A percentile compares a stretch with the other conserved stretches of the same genome.
Evolutionary conservation across 1,140 invertebrate species (phyloP).

Genomic region (Schlechtendalia chinensis): DNA sequence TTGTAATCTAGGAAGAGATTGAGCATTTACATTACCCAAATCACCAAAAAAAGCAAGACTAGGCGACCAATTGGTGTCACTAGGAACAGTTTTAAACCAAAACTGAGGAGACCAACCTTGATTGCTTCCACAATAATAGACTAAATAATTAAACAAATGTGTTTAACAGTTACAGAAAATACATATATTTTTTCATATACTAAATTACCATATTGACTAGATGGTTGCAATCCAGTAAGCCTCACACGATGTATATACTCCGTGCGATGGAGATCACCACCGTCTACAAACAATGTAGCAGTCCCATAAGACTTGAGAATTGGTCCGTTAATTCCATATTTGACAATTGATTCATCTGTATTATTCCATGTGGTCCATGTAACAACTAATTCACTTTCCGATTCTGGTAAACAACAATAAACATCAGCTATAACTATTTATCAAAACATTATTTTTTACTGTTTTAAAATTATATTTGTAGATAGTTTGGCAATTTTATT

Average conservation of each 20-base stretch:
- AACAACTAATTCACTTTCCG: slow-evolving; percentile 68
- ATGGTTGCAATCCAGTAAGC: slow-evolving; percentile 62
- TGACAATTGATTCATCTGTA: slow-evolving; percentile 69
- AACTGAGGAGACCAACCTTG: slow-evolving; percentile 78
- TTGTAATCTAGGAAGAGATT: slow-evolving; percentile 77
- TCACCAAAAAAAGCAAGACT: slow-evolving; percentile 82
- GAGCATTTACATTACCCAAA: slow-evolving; percentile 85
- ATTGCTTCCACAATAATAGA: slow-evolving; percentile 78
- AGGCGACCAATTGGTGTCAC: slow-evolving; percentile 71
- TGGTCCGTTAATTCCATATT: slow-evolving; percentile 70
- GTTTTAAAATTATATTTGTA: no score
- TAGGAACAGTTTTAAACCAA: slow-evolving; percentile 69
- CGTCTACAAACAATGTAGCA: slow-evolving; percentile 73
- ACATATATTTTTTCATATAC: not conserved
- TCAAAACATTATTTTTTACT: no score
- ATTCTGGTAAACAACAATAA: slow-evolving; percentile 21
- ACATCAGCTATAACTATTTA: no score
- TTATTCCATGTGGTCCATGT: slow-evolving; percentile 84
- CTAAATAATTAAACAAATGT: slow-evolving; percentile 62
- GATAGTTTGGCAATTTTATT: no score
- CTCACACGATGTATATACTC: slow-evolving; percentile 81
- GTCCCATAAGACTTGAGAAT: slow-evolving; percentile 62
- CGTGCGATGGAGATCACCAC: slow-evolving; percentile 65
- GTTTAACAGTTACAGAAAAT: not conserved
- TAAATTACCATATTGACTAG: slow-evolving; percentile 64